phyloP scores from a whole-genome alignment of 1,140 invertebrate genomes.

The Trichonephila inaurata region DNA sequence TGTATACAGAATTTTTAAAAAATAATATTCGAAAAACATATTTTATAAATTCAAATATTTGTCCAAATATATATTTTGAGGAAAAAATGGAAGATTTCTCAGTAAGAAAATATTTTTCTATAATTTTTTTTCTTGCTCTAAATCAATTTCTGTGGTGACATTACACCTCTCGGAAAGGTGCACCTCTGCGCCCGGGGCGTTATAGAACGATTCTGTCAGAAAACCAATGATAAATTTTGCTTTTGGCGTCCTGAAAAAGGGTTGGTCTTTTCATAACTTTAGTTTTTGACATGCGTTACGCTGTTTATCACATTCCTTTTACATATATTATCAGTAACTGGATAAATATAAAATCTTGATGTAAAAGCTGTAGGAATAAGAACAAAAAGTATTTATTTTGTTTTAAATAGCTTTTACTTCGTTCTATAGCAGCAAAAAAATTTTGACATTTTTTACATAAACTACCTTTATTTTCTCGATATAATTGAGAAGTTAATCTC shows the following conservation, averaged over 20 bases:
- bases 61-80: too few relatives aligned
- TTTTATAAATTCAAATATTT: too few relatives aligned
- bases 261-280: not conserved
- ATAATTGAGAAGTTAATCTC: too few relatives aligned
- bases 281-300: constrained; percentile 5
- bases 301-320: constrained; percentile 6
- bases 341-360: not conserved
- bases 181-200: not conserved
- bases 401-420: too few relatives aligned
- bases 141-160: not conserved
- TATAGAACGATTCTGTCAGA: constrained; percentile 8
- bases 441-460: too few relatives aligned
- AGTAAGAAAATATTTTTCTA: not conserved
- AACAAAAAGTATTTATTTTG: not conserved
- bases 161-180: not conserved
- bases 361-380: not conserved
- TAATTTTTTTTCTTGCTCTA: not conserved
- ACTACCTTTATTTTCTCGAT: too few relatives aligned
- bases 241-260: constrained; percentile 8
- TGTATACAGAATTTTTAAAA: too few relatives aligned
- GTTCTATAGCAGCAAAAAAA: too few relatives aligned
- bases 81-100: too few relatives aligned
- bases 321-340: not conserved
- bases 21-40: too few relatives aligned
- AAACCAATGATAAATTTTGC: constrained; percentile 11